Base-by-base conservation (phyloP, 64 coral and sea anemone species). In the Pachyseris speciosa region DNA sequence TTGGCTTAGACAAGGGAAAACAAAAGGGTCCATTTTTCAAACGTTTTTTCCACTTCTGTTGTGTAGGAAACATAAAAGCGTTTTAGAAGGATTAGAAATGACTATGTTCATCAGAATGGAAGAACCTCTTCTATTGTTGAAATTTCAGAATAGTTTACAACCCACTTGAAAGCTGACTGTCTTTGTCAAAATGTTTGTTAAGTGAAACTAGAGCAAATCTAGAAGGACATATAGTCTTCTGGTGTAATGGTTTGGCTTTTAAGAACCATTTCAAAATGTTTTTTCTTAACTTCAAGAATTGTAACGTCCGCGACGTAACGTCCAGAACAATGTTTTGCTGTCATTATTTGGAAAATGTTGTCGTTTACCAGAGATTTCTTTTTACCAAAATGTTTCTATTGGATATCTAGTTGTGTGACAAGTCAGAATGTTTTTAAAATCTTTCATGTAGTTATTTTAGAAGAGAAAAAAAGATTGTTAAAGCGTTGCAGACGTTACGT, bases 41-140 rank as follows among this genome's bases (percentile, higher is more conserved):
- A 37, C 15, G 65, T 66, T 65, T 84, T 66, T 42, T 37, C 59
- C 45, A 10, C 22, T 68, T 38, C 37, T 29, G 61, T 84, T 22
- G 66, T 59, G 40, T 86, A 66, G 83, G 51, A 86, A 86, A 71
- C 69, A 70, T 48, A 71, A 69, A 71, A 86, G 44, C 43, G 64
- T 52, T 86, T 69, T 3, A 70, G 16, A 70, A 16, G 16, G 19
- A 16, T 39, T 10, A 38, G 67, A 70, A 70, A 70, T 70, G n/a
- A n/a, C n/a, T n/a, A n/a, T n/a, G n/a, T n/a, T n/a, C n/a, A n/a
- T n/a, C n/a, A n/a, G n/a, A n/a, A 38, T 39, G 29, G 29, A 1
- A 33, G 29, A 33, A 67, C 65, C 65, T 34, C 30, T 37, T 37
- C 65, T 68, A 68, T 68, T 34, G 2, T 68, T 31, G 64, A 67